These are phyloP conservation scores for Salvelinus sp. DNA, from an alignment of 2,113 vertebrate genomes.

Conservation along the genomic window DNA sequence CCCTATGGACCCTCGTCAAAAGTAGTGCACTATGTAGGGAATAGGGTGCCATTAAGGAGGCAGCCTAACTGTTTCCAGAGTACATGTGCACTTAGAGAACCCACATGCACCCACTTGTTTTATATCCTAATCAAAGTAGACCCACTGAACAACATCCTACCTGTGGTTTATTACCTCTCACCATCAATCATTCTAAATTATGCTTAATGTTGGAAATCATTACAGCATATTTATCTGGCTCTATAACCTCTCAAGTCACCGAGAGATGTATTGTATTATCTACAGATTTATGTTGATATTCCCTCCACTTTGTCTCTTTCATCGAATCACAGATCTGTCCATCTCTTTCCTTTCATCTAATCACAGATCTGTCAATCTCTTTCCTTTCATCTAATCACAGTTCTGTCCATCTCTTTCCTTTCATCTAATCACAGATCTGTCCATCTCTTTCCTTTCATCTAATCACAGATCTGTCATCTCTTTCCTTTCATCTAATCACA, in stretches of 20 bases:
- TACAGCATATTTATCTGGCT: slow-evolving; percentile 38
- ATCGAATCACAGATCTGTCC: background rate
- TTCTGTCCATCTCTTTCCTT: slow-evolving; percentile 11
- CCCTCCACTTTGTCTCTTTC: too few species aligned
- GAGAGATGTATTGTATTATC: slow-evolving; percentile 13
- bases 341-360: slow-evolving; percentile 36
- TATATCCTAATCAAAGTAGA: slow-evolving; percentile 16
- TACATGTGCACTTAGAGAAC: background rate
- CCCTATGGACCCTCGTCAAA: background rate
- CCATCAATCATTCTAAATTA: slow-evolving; percentile 51
- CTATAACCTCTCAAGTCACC: slow-evolving; percentile 54
- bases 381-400: too few species aligned
- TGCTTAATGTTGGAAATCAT: slow-evolving; percentile 47
- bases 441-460: background rate
- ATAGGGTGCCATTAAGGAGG: slow-evolving; percentile 5
- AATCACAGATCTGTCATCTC: background rate
- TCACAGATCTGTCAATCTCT: slow-evolving; percentile 31
- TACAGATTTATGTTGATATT: too few species aligned
- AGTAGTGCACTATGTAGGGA: background rate
- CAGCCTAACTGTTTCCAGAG: slow-evolving; percentile 24
- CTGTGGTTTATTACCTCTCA: slow-evolving; percentile 33
- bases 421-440: slow-evolving; percentile 41
- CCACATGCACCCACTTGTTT: slow-evolving; percentile 1
- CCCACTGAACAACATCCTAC: slow-evolving; percentile 32
- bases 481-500: slow-evolving; percentile 45